Evolutionary conservation across 2,888 invertebrate genomes (phyloP), one percentile per base, ranked within the genome.

Genomic region (Nomada hirtipes): DNA sequence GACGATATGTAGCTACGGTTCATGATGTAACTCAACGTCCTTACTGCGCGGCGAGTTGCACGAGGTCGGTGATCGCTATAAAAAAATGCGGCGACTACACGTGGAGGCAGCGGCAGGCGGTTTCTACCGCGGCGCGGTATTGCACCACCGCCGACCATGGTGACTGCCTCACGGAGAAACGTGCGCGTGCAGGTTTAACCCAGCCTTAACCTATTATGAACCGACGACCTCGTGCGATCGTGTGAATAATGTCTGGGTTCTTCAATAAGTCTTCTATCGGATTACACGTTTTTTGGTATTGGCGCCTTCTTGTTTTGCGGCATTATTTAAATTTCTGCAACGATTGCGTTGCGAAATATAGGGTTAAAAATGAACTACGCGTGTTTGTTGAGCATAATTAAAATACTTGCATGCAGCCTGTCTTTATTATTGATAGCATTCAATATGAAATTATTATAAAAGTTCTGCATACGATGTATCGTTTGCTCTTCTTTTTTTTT

Each of bases 11-110:
- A 61, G 26, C 50, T 20, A 55, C 13, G 44, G 57, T 64, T 70
- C 83, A 88, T 92, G 92, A 92, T 92, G 92, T 92, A 92, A 92
- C 91, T 89, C 91, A 91, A 92, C 92, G 93, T 92, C 92, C 95
- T 95, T 95, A 95, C 95, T 95, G 94, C 94, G 94, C 94, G 94
- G 91, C 93, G 94, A 94, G 95, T 95, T 95, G 95, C 94, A 93
- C 95, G 95, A 95, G 95, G 95, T 95, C 95, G 95, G 95, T 94
- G 95, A 94, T 95, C 95, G 94, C 94, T 94, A 94, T 94, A 94
- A 94, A 94, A 94, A 92, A 93, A 93, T 93, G 91, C 92, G 91
- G 90, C 89, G 88, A 90, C 90, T 92, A 93, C 94, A 94, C 92
- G 93, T 93, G 93, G 93, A 93, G 93, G 93, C 90, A 87, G 92